A percentile compares a stretch with the other conserved stretches of the same genome.
These are phyloP conservation scores for Tetraodon nigroviridis DNA, from an alignment of 2,113 vertebrate species.

Conservation along the genomic window DNA sequence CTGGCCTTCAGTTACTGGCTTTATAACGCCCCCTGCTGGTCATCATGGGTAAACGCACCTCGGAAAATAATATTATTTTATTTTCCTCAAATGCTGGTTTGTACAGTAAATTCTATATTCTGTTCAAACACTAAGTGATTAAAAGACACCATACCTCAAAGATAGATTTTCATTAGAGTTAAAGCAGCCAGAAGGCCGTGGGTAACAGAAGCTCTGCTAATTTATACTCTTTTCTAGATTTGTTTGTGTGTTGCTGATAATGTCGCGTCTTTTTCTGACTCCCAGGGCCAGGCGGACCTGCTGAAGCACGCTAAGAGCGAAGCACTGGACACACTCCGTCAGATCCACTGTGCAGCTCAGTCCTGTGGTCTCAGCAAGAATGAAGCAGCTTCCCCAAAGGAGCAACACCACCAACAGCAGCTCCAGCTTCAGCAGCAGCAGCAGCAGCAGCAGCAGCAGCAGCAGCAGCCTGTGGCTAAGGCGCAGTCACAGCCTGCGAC, in stretches of 20 bases:
- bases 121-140: no score
- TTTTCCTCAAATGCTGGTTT: no score
- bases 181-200: no score
- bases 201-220: no score
- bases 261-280: not conserved
- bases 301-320: conserved; percentile 87
- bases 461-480: conserved; percentile 39
- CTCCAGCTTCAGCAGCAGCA: conserved; percentile 33
- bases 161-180: no score
- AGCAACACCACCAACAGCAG: conserved; percentile 54
- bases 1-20: conserved; percentile 11
- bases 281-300: conserved; percentile 87
- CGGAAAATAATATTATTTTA: not conserved
- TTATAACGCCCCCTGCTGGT: conserved; percentile 60
- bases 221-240: not conserved
- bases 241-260: not conserved
- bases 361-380: conserved; percentile 86
- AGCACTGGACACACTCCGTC: conserved; percentile 83
- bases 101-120: no score
- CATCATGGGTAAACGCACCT: conserved; percentile 1
- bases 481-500: conserved; percentile 17
- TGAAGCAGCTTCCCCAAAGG: conserved; percentile 70
- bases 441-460: conserved; percentile 34
- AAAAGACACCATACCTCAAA: no score
- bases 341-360: conserved; percentile 89